Percentiles rank a stretch among this genome's conserved stretches.
Evolutionary conservation across 2,113 vertebrate genomes (phyloP).

Genomic region (Zosterops borbonicus): DNA sequence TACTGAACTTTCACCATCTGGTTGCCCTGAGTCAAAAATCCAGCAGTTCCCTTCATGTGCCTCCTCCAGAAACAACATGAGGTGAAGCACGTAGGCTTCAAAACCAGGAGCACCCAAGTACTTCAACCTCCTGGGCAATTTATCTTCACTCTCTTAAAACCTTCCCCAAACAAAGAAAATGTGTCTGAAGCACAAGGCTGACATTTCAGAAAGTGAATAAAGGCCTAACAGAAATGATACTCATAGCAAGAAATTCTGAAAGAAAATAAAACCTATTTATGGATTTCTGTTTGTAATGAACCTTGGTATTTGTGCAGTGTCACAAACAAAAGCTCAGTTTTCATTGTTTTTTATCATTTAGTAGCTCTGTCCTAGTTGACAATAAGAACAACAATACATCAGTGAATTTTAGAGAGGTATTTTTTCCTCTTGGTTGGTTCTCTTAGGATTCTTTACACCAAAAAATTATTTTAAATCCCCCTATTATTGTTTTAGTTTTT

Average conservation of each 20-base stretch:
- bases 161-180: not conserved
- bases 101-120: not conserved
- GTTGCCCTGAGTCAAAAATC: not conserved
- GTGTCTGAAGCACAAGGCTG: not conserved
- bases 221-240: not conserved
- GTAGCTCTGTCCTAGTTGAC: not conserved
- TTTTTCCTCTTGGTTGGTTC: not conserved
- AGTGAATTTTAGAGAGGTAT: not conserved
- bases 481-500: not conserved
- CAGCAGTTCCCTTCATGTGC: not conserved
- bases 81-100: not conserved
- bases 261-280: not conserved
- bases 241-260: not conserved
- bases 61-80: not conserved
- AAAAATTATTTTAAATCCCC: not conserved
- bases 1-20: slow-evolving; percentile 3
- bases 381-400: not conserved
- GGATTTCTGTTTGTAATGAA: not conserved
- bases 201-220: not conserved
- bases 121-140: not conserved
- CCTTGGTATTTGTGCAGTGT: not conserved
- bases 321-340: not conserved
- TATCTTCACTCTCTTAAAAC: not conserved
- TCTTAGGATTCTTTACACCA: not conserved
- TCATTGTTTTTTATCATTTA: not conserved